phyloP scores from a whole-genome alignment of 2,113 vertebrate species.

The Tragelaphus imberbis region DNA sequence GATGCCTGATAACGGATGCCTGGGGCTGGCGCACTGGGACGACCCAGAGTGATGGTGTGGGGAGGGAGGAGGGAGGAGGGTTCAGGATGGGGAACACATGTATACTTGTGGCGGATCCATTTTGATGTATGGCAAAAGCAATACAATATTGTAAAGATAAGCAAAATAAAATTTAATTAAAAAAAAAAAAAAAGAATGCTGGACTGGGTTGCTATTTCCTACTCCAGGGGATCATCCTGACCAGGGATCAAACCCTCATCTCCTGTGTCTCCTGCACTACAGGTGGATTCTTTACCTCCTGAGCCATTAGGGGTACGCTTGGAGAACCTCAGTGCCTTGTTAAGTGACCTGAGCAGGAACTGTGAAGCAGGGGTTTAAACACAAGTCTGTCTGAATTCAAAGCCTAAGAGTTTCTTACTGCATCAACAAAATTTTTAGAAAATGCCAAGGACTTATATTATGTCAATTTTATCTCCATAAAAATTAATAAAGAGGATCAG shows the following conservation, averaged over 20 bases:
- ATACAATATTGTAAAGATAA: too few relatives aligned
- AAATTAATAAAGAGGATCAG: not conserved
- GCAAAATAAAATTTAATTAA: too few relatives aligned
- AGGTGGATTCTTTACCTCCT: not conserved
- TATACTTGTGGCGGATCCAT: too few relatives aligned
- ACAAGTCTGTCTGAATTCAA: not conserved
- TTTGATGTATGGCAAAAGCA: too few relatives aligned
- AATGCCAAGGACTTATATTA: not conserved
- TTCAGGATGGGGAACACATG: too few relatives aligned
- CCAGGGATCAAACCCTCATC: not conserved
- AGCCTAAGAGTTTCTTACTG: not conserved
- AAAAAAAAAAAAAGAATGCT: not conserved
- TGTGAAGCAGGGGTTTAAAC: not conserved
- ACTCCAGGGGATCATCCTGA: not conserved
- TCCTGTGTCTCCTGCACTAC: not conserved
- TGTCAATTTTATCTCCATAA: not conserved
- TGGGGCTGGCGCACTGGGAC: too few relatives aligned
- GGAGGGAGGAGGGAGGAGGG: too few relatives aligned
- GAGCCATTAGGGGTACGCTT: fast-evolving
- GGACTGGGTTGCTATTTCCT: not conserved
- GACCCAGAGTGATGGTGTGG: too few relatives aligned
- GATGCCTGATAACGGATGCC: too few relatives aligned
- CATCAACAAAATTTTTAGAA: not conserved
- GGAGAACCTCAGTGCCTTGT: not conserved
- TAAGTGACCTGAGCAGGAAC: not conserved